Conservation (phyloP, 2,888 invertebrate species). For the Choristoneura rosaceana region DNA sequence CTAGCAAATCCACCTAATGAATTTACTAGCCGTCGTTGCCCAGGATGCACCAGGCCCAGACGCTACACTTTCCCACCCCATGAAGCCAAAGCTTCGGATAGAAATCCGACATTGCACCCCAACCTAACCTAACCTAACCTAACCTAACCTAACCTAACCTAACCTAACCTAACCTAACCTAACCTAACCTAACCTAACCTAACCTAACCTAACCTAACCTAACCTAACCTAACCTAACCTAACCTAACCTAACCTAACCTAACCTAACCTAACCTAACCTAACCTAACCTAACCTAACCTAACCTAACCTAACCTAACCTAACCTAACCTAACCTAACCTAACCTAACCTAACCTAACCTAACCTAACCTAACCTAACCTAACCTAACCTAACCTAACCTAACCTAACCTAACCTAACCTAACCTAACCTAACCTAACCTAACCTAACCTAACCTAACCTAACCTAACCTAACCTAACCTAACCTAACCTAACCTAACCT, state of each 20-base stretch:
- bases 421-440: slow-evolving; percentile 17
- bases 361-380: slow-evolving; percentile 16
- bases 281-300: slow-evolving; percentile 18
- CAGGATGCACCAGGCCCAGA: too few species aligned
- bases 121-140: too few species aligned
- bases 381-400: slow-evolving; percentile 18
- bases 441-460: slow-evolving; percentile 20
- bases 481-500: slow-evolving; percentile 27
- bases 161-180: too few species aligned
- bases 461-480: slow-evolving; percentile 31
- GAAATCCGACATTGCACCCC: too few species aligned
- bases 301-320: slow-evolving; percentile 8
- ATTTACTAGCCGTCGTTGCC: too few species aligned
- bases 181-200: too few species aligned
- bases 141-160: too few species aligned
- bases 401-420: slow-evolving; percentile 11
- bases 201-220: too few species aligned
- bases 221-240: too few species aligned
- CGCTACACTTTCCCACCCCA: too few species aligned
- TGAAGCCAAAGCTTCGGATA: too few species aligned
- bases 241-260: slow-evolving; percentile 20
- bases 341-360: slow-evolving; percentile 7
- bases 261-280: slow-evolving; percentile 20
- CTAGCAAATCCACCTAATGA: too few species aligned
- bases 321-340: slow-evolving; percentile 6